Percentiles rank a stretch among this genome's conserved stretches.
phyloP scores from a whole-genome alignment of 2,113 vertebrate genomes.

The Mus musculus region DNA sequence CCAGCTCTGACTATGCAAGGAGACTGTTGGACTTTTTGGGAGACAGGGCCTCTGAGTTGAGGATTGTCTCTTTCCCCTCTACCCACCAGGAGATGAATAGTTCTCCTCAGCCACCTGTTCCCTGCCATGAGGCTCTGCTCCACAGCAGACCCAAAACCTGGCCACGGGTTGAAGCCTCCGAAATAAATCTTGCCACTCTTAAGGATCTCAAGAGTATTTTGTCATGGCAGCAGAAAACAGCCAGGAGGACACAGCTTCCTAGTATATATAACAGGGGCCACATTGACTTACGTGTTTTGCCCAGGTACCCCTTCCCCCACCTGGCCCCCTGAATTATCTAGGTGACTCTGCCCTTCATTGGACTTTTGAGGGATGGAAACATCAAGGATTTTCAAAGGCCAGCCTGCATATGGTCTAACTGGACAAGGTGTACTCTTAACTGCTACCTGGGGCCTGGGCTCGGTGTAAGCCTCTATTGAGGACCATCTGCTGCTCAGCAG shows the following conservation, averaged over 20 bases:
- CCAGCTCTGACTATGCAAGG: background rate
- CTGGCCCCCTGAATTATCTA: background rate
- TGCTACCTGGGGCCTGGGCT: conserved; percentile 64
- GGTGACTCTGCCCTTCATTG: background rate
- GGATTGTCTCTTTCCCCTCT: background rate
- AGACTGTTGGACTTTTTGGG: background rate
- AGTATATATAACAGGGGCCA: background rate
- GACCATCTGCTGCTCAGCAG: conserved; percentile 72
- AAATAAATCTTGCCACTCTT: background rate
- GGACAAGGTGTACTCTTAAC: conserved; percentile 12
- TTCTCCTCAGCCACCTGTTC: background rate
- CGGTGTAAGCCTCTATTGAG: conserved; percentile 71
- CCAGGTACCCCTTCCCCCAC: background rate
- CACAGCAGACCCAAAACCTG: background rate
- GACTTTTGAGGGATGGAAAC: background rate
- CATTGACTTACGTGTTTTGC: background rate
- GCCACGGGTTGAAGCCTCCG: background rate
- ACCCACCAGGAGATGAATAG: background rate
- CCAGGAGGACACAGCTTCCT: background rate
- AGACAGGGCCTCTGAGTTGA: background rate
- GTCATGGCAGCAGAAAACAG: background rate
- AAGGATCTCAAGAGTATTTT: background rate
- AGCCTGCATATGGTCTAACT: background rate
- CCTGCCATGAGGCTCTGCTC: background rate
- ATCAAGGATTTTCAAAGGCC: background rate